These are phyloP conservation scores for Beris morrisii DNA, from an alignment of 2,888 invertebrate genomes.

Conservation along the genomic window DNA sequence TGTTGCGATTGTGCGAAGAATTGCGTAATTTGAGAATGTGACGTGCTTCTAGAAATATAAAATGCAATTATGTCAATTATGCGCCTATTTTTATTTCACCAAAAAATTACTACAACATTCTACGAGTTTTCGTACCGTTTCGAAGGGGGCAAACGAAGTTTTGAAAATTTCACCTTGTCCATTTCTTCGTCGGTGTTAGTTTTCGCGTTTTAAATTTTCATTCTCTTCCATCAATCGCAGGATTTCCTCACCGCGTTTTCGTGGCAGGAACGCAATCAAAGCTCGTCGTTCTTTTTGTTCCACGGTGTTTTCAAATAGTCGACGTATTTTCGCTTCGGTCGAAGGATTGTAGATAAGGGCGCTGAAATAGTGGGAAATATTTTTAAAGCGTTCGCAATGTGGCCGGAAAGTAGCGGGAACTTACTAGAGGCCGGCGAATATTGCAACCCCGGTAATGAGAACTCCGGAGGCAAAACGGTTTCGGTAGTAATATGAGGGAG, in stretches of 20 bases:
- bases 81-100: not conserved
- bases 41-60: conserved; percentile 2
- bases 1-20: not conserved
- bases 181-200: conserved; percentile 2
- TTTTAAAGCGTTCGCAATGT: not conserved
- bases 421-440: conserved; percentile 13
- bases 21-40: not conserved
- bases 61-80: conserved; percentile 8
- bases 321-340: not conserved
- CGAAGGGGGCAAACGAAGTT: conserved; percentile 20
- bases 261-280: conserved; percentile 5
- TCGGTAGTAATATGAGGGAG: not conserved
- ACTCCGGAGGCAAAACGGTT: conserved; percentile 8
- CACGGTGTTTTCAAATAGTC: not conserved
- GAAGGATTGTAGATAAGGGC: not conserved
- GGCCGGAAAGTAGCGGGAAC: not conserved
- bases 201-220: conserved; percentile 11
- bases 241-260: conserved; percentile 5
- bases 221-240: not conserved
- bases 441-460: not conserved
- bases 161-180: conserved; percentile 16
- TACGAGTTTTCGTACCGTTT: conserved; percentile 2
- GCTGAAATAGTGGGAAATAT: not conserved
- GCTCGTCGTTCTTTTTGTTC: conserved; percentile 16
- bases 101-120: not conserved